Base-by-base conservation (phyloP, 2,888 invertebrate species). In the Lymantria monacha region DNA sequence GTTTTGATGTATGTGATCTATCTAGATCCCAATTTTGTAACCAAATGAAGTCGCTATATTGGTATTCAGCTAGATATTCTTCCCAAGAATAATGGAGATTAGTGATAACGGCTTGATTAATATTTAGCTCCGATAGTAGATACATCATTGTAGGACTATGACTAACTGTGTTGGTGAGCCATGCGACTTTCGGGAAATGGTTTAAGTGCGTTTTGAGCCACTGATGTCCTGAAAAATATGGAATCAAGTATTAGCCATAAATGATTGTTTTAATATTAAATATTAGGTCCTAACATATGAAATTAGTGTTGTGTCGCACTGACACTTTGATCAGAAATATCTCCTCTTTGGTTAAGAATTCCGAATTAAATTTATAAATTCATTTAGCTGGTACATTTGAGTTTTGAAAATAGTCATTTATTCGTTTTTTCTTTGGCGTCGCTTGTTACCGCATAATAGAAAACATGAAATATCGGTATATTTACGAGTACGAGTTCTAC, bases 101-200 rank as follows among this genome's bases (percentile, higher is more conserved):
- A 74, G 98, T 97, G 69, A 98, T 95, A 13, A 99, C 95, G 55
- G 98, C 94, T 30, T 96, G 96, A 31, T 93, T 92, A 41, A 98
- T 93, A 5, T 96, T 97, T 0, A 96, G 93, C 12, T 94, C 92
- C 40, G 96, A 94, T 30, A 99, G 87, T 11, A 99, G 85, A 76
- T 98, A 98, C 0, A 98, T 95, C 74, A 98, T 94, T 0, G 98
- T 98, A 10, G 97, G 95, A 11, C 98, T 97, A 76, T 99, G 98
- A 0, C 98, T 97, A 70, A 99, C 98, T 0, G 97, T 98, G 83
- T 98, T 98, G 7, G 99, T 97, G 0, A 98, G 95, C 98, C 99
- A 99, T 31, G 95, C 96, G 1, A 91, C 85, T 69, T 93, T 93
- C 0, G 97, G 97, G n/a, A 92, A 92, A 30, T 96, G 94, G 64